Percentiles rank a stretch among this genome's conserved stretches.
phyloP scores from a whole-genome alignment of 2,888 invertebrate genomes.

The Mayetiola destructor region DNA sequence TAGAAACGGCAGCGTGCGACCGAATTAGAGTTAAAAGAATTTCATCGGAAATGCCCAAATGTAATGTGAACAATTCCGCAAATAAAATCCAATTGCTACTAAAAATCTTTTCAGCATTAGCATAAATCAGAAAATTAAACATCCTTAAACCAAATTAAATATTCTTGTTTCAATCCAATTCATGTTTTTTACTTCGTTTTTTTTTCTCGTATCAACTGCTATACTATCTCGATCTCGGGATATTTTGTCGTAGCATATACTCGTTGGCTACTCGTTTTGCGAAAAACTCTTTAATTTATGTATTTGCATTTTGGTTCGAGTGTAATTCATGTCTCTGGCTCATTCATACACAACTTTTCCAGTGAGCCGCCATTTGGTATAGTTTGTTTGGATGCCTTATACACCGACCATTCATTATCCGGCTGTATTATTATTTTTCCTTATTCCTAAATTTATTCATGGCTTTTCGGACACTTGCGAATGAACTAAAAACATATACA shows the following conservation, averaged over 20 bases:
- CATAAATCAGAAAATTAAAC: constrained; percentile 13
- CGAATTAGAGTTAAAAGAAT: no score
- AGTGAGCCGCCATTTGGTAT: neutral
- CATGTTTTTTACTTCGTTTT: no score
- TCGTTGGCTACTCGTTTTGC: neutral
- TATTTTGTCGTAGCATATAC: no score
- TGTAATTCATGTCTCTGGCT: constrained; percentile 12
- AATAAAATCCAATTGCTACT: neutral
- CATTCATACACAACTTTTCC: constrained; percentile 9
- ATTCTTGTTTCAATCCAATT: no score
- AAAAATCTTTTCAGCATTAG: constrained; percentile 12
- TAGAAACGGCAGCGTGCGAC: no score
- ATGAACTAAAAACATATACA: constrained; percentile 13
- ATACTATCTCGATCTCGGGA: no score
- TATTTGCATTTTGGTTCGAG: constrained; percentile 11
- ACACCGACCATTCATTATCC: neutral
- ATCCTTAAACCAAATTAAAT: constrained; percentile 10
- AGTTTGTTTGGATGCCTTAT: neutral
- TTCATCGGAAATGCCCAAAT: no score
- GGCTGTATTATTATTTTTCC: neutral
- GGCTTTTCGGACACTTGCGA: neutral
- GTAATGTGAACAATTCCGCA: constrained; percentile 6
- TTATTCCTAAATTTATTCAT: neutral
- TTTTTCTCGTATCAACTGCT: neutral
- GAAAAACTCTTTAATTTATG: constrained; percentile 13